Conservation (phyloP, 1,140 invertebrate genomes). For the Reticulitermes speratus region DNA sequence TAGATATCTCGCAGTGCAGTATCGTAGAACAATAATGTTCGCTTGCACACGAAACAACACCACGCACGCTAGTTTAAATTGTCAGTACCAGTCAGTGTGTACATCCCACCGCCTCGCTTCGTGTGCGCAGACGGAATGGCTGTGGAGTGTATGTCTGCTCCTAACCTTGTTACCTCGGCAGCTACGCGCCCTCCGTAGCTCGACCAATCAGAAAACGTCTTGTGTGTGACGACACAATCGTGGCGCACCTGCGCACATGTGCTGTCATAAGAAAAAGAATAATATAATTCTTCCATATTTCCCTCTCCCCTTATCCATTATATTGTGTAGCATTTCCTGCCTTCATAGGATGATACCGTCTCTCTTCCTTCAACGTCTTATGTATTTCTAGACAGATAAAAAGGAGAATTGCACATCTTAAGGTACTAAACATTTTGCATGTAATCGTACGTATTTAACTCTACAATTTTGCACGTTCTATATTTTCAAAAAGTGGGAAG, state of each 20-base stretch:
- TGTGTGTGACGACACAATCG: not conserved
- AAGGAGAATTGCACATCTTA: not conserved
- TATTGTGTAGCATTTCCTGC: not conserved
- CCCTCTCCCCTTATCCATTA: not conserved
- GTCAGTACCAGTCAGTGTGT: not conserved
- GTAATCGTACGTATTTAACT: not conserved
- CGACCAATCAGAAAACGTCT: not conserved
- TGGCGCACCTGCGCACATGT: constrained; percentile 15
- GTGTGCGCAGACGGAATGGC: not conserved
- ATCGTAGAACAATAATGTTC: too few relatives aligned
- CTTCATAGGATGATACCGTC: not conserved
- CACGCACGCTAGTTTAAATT: not conserved
- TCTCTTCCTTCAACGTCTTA: not conserved
- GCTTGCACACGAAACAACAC: not conserved
- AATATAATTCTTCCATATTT: not conserved
- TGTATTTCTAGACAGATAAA: not conserved
- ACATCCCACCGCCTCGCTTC: not conserved
- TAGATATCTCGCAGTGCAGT: too few relatives aligned
- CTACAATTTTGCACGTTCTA: not conserved
- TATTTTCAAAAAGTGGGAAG: not conserved
- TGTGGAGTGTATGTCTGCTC: not conserved
- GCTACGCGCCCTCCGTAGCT: not conserved
- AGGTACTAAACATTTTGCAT: not conserved
- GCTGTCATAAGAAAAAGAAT: not conserved
- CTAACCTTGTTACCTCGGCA: not conserved